These are phyloP conservation scores for Romanogobio albipinnatus DNA, from an alignment of 2,113 vertebrate species.

Conservation along the genomic window DNA sequence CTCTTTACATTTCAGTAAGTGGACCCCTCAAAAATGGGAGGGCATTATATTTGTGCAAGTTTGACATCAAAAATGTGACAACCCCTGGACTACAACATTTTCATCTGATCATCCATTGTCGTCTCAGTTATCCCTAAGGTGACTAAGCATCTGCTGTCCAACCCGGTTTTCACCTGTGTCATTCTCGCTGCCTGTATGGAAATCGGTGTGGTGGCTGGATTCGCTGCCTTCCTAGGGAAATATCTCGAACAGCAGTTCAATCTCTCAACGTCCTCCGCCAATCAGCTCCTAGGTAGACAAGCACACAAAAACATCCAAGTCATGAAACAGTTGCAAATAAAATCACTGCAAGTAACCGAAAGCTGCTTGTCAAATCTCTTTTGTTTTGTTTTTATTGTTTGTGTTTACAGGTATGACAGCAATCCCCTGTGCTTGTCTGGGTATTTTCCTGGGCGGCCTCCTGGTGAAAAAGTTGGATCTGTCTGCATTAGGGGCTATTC, in stretches of 20 bases:
- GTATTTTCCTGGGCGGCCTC: constrained; percentile 95
- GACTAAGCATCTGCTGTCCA: constrained; percentile 94
- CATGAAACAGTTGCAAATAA: background rate
- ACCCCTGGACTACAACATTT: background rate
- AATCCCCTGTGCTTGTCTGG: constrained; percentile 94
- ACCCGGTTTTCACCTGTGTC: constrained; percentile 98
- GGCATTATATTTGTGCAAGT: background rate
- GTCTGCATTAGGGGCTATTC: constrained; percentile 92
- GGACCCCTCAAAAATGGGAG: background rate
- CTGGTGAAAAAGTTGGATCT: constrained; percentile 97
- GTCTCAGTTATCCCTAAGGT: constrained; percentile 93
- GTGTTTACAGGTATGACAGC: constrained; percentile 90
- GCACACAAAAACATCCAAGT: background rate
- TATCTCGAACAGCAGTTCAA: constrained; percentile 99
- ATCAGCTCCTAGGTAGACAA: constrained; percentile 89
- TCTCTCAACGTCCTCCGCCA: constrained; percentile 97
- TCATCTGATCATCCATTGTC: constrained; percentile 4
- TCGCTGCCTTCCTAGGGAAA: constrained; percentile 94
- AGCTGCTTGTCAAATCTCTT: background rate
- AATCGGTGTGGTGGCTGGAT: constrained; percentile 94
- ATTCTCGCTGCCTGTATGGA: constrained; percentile 97
- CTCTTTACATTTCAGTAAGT: background rate
- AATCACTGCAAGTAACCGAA: background rate
- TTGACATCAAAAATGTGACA: background rate
- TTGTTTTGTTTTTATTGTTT: background rate